Evolutionary conservation across 2,113 vertebrate species (phyloP), one percentile per base, ranked within the genome.

Genomic region (Parus major): DNA sequence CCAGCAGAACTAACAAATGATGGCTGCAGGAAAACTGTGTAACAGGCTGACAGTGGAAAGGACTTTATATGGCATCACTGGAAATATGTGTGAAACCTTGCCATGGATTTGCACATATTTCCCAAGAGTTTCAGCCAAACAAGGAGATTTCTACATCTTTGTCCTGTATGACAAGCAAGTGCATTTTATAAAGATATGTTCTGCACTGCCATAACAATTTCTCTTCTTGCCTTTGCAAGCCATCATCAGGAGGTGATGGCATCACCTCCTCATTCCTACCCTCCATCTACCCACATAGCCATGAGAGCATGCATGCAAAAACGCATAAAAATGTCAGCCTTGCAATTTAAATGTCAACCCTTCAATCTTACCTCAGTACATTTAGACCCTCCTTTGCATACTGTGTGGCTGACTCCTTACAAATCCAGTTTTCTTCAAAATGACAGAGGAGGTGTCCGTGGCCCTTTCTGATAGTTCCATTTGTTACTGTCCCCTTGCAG

Each of bases 341-440:
- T 85, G 75, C 71, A 94, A 90, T 92, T 95, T 86, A 83, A 80
- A 91, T 91, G 82, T 94, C 93, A 92, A 42, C 39, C 69, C 91
- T 92, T 96, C 93, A 85, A 63, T 91, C 94, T 95, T 70, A 73
- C 6, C 70, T 47, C 78, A 66, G 59, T 77, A 91, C 66, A 52
- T 73, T 91, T 78, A 46, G 49, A 71, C 41, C 31, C 24, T 71
- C 8, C 44, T 96, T 92, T 94, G 75, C 82, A 73, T 83, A 73
- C 27, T 33, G 29, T 11, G 18, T 63, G 59, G n/a, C 55, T 94
- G 71, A 65, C 35, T 91, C 63, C 75, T 61, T 77, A 36, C 56
- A 92, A 69, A 57, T n/a, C 47, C 29, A 10, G 29, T 64, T 91
- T 79, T 79, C 85, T 79, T 85, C 11, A 42, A 36, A 84, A 91